Conservation (phyloP, 2,797 vertebrate genomes). For the Catharus ustulatus region DNA sequence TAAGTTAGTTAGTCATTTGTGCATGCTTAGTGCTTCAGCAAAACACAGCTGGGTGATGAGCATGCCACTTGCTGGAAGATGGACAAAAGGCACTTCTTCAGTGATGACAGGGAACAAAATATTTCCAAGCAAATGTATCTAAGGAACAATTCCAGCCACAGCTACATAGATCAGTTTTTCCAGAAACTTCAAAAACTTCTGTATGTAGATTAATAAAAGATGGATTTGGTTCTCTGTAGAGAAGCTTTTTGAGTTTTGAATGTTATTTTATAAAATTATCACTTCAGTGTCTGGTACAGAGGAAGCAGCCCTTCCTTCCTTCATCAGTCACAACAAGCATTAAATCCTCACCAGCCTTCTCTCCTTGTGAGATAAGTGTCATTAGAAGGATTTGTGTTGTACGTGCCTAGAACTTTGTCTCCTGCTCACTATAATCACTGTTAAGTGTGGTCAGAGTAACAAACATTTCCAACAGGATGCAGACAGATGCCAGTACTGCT, state of each 20-base stretch:
- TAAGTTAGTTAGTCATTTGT: neutral
- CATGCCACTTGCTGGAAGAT: neutral
- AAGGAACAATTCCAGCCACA: slow-evolving; percentile 42
- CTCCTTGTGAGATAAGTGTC: neutral
- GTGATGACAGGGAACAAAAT: slow-evolving; percentile 9
- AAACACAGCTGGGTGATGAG: neutral
- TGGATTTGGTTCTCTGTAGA: neutral
- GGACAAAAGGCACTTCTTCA: neutral
- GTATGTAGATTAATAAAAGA: slow-evolving; percentile 12
- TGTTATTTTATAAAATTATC: neutral
- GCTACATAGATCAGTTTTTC: neutral
- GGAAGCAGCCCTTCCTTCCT: neutral
- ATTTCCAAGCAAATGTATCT: neutral
- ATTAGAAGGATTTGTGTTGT: neutral
- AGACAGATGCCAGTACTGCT: neutral
- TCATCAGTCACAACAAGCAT: neutral
- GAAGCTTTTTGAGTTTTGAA: neutral
- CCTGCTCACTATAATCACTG: neutral
- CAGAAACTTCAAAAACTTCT: slow-evolving; percentile 12
- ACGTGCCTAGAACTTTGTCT: neutral
- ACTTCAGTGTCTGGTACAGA: neutral
- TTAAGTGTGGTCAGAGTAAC: neutral
- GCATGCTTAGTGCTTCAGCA: neutral
- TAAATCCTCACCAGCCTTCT: neutral
- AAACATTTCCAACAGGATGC: neutral